A percentile compares a stretch with the other conserved stretches of the same genome.
These are phyloP conservation scores for Bos indicus DNA, from an alignment of 2,113 vertebrate species.

Conservation along the genomic window DNA sequence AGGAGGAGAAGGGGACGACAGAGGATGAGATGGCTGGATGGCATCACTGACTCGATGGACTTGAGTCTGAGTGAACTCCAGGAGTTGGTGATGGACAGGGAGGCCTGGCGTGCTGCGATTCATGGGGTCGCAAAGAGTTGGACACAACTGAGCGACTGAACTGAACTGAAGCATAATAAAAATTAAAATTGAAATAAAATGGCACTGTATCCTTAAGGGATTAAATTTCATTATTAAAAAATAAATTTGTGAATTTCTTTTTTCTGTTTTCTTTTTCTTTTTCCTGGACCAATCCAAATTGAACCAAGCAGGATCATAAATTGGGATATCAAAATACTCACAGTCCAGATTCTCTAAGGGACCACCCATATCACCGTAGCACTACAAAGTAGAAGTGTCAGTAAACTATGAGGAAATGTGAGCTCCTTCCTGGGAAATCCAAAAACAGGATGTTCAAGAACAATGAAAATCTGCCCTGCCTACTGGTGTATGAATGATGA, in stretches of 20 bases:
- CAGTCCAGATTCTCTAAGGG: neutral
- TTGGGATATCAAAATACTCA: slow-evolving; percentile 24
- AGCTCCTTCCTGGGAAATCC: slow-evolving; percentile 31
- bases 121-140: too few relatives aligned
- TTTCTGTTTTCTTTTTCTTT: neutral
- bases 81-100: too few relatives aligned
- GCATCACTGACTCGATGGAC: too few relatives aligned
- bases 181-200: slow-evolving; percentile 16
- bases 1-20: too few relatives aligned
- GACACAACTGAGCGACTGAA: too few relatives aligned
- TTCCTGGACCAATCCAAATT: slow-evolving; percentile 34
- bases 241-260: neutral
- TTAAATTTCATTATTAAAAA: neutral
- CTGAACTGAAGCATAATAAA: too few relatives aligned
- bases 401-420: slow-evolving; percentile 11
- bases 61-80: too few relatives aligned
- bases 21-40: too few relatives aligned
- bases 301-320: slow-evolving; percentile 40
- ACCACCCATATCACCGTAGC: neutral
- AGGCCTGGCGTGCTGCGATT: too few relatives aligned
- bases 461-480: neutral
- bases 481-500: neutral
- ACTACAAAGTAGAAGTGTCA: neutral
- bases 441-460: slow-evolving; percentile 38
- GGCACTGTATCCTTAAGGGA: neutral